Evolutionary conservation across 1,140 invertebrate species (phyloP).

Genomic region (Heliconius nattereri): DNA sequence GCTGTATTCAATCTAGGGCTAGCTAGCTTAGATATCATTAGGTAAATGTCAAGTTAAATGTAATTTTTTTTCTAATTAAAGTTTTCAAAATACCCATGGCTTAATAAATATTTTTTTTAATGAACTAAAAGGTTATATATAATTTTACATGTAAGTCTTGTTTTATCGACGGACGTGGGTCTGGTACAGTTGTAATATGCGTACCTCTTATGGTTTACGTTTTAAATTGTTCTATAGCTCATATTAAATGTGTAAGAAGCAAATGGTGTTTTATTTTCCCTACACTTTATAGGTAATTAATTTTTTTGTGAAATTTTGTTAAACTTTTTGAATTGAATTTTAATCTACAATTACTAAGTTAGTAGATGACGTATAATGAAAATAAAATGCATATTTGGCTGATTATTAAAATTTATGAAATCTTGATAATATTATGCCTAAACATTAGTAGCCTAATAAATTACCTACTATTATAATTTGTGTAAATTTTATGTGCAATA

Average conservation of each 20-base stretch:
- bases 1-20: background rate
- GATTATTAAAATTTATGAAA: too few species aligned
- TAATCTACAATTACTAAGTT: too few species aligned
- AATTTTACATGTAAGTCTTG: background rate
- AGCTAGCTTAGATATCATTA: conserved; percentile 9
- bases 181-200: background rate
- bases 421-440: too few species aligned
- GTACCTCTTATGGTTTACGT: background rate
- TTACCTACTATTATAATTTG: too few species aligned
- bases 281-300: too few species aligned
- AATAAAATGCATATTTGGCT: too few species aligned
- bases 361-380: too few species aligned
- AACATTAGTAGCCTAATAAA: too few species aligned
- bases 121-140: background rate
- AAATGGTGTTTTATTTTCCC: background rate
- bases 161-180: background rate
- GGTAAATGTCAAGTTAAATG: background rate
- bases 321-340: too few species aligned
- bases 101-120: background rate
- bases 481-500: too few species aligned
- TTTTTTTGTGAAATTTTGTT: too few species aligned
- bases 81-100: background rate
- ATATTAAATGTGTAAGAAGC: conserved; percentile 10
- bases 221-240: background rate
- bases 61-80: background rate